Conservation (phyloP, 2,888 invertebrate genomes). For the Frankliniella fusca region DNA sequence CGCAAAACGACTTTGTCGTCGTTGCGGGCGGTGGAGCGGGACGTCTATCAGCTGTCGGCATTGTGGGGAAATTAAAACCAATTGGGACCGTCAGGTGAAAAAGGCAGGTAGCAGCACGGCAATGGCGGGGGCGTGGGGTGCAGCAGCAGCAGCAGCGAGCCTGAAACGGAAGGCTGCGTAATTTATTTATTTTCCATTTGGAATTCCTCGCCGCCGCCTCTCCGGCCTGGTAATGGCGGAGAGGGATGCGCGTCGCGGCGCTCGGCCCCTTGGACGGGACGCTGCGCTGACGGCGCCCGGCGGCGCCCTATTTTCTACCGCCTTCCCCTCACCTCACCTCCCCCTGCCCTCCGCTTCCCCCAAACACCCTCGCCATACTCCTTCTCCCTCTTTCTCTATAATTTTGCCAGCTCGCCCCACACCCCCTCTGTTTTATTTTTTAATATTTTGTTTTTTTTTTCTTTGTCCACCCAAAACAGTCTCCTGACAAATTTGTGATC, state of each 20-base stretch:
- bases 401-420: neutral
- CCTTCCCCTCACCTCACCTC: neutral
- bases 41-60: no score
- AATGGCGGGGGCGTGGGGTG: neutral
- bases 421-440: neutral
- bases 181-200: slow-evolving; percentile 25
- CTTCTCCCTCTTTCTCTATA: neutral
- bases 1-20: no score
- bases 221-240: neutral
- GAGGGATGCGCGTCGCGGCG: neutral
- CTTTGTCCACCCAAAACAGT: neutral
- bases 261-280: neutral
- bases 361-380: neutral
- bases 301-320: neutral
- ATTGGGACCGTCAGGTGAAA: no score
- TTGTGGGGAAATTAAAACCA: no score
- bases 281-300: neutral
- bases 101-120: no score
- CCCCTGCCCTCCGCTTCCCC: neutral
- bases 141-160: neutral
- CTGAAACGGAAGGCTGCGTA: neutral
- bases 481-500: slow-evolving; percentile 17
- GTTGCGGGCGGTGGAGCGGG: no score
- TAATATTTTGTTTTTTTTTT: no score
- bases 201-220: neutral